Percentiles rank a stretch among this genome's conserved stretches.
Conservation (phyloP, 2,888 invertebrate species). For the Papilio protenor region DNA sequence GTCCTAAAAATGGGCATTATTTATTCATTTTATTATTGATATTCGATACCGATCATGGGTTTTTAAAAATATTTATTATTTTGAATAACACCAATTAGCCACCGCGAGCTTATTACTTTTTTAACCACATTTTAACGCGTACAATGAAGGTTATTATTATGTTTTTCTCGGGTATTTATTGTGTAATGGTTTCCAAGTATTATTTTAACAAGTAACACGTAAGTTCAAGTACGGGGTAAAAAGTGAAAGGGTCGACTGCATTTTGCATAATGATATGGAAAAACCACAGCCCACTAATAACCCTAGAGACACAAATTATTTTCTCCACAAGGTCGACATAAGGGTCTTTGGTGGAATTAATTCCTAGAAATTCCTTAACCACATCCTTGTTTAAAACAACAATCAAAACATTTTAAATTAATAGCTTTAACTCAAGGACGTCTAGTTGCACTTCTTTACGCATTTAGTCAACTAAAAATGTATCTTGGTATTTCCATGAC, state of each 20-base stretch:
- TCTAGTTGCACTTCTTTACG: constrained; percentile 27
- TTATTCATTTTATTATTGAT: too few species aligned
- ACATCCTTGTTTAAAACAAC: constrained; percentile 38
- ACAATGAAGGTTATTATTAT: constrained; percentile 7
- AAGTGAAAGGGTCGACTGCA: constrained; percentile 40
- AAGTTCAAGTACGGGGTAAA: constrained; percentile 34
- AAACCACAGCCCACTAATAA: constrained; percentile 27
- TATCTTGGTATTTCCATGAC: constrained; percentile 23
- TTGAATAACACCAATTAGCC: not conserved
- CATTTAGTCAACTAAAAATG: constrained; percentile 12
- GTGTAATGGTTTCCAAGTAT: constrained; percentile 15
- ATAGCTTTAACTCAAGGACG: constrained; percentile 36
- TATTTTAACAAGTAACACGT: constrained; percentile 24
- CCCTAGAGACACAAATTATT: constrained; percentile 33
- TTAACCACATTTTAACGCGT: not conserved
- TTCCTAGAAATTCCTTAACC: constrained; percentile 35
- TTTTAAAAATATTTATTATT: too few species aligned
- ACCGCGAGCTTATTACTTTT: not conserved
- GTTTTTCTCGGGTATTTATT: constrained; percentile 17
- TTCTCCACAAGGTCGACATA: constrained; percentile 32
- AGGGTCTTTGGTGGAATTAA: constrained; percentile 21
- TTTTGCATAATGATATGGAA: constrained; percentile 33
- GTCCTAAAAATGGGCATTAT: too few species aligned
- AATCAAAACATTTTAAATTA: constrained; percentile 31
- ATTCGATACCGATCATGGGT: too few species aligned